These are phyloP conservation scores for Trissonchulus latispiculum DNA, from an alignment of 2,888 invertebrate genomes.

Conservation along the genomic window DNA sequence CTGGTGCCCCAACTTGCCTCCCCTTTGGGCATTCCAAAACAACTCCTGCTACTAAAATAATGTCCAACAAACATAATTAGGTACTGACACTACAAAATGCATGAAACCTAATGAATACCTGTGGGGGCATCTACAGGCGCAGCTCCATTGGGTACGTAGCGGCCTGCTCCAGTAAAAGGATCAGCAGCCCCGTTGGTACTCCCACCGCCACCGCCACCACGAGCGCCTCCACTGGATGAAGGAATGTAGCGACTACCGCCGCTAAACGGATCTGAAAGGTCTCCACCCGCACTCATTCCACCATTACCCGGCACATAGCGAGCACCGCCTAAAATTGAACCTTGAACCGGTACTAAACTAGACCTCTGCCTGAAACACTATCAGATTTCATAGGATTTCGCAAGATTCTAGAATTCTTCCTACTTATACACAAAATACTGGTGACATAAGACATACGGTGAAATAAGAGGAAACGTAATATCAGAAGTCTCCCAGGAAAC, in stretches of 20 bases:
- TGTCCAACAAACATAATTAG: constrained; percentile 39
- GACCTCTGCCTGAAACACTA: no score
- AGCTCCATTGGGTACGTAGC: constrained; percentile 42
- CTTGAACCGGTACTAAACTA: no score
- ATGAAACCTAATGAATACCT: no score
- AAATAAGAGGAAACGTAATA: no score
- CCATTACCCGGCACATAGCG: constrained; percentile 57
- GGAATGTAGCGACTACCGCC: constrained; percentile 42
- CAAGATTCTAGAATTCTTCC: no score
- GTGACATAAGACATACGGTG: no score
- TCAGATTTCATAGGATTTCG: no score
- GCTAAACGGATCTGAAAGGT: constrained; percentile 24
- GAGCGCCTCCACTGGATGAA: constrained; percentile 24
- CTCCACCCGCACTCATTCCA: neutral
- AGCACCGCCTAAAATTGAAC: constrained; percentile 51
- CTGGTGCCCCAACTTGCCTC: no score
- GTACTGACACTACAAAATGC: no score
- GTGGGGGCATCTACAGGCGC: constrained; percentile 19
- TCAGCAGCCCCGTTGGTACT: constrained; percentile 38
- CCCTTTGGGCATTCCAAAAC: no score
- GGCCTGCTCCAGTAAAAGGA: constrained; percentile 49
- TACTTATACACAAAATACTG: no score
- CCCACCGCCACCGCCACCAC: neutral
- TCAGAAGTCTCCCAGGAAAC: no score
- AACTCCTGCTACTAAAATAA: constrained; percentile 48